These are phyloP conservation scores for Decapterus maruadsi DNA, from an alignment of 2,797 vertebrate species.

Conservation along the genomic window DNA sequence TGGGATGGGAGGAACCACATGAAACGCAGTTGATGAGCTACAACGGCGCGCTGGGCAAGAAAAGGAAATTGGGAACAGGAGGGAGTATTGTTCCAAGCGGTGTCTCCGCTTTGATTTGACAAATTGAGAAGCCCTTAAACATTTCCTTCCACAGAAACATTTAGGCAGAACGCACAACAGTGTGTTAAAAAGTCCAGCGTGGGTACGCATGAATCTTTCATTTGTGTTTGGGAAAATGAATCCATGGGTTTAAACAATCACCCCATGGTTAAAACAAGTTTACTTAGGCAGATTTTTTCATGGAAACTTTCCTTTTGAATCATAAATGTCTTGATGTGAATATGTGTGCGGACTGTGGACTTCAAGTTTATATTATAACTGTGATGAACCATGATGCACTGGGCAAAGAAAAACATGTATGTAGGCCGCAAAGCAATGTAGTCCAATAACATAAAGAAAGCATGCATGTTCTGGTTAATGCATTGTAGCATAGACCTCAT, in stretches of 20 bases:
- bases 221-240: slow-evolving; percentile 36
- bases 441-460: not conserved
- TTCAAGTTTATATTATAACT: slow-evolving; percentile 21
- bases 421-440: not conserved
- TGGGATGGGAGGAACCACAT: slow-evolving; percentile 84
- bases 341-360: not conserved
- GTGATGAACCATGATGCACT: slow-evolving; percentile 30
- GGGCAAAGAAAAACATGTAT: slow-evolving; percentile 8
- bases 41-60: slow-evolving; percentile 73
- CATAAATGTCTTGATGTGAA: slow-evolving; percentile 10
- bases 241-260: slow-evolving; percentile 47
- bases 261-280: slow-evolving; percentile 19
- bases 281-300: slow-evolving; percentile 20
- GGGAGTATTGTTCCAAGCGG: slow-evolving; percentile 73
- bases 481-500: not conserved
- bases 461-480: not conserved
- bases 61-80: slow-evolving; percentile 84
- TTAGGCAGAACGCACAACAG: slow-evolving; percentile 47
- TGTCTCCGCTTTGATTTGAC: slow-evolving; percentile 83
- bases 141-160: slow-evolving; percentile 76
- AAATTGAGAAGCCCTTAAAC: slow-evolving; percentile 83
- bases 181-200: slow-evolving; percentile 50
- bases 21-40: slow-evolving; percentile 81
- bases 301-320: slow-evolving; percentile 46
- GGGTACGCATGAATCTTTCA: slow-evolving; percentile 50